phyloP scores from a whole-genome alignment of 2,888 invertebrate species.

The Sycophila texana region DNA sequence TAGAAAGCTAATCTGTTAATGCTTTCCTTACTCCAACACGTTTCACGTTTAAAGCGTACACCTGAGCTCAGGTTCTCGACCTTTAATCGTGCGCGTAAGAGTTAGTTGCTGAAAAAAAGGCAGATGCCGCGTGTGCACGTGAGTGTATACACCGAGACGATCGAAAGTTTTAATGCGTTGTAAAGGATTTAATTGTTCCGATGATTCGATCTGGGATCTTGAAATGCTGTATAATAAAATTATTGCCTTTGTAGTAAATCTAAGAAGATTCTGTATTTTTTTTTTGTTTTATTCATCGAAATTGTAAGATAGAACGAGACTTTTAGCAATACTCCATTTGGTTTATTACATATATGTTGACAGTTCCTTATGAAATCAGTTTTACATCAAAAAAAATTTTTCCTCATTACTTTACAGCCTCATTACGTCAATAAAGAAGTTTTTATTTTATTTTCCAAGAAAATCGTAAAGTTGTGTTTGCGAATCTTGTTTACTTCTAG shows the following conservation, averaged over 20 bases:
- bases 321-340: not conserved
- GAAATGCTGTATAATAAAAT: not conserved
- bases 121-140: no score
- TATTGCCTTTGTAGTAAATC: no score
- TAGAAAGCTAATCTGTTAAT: conserved; percentile 7
- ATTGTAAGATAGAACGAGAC: not conserved
- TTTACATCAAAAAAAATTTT: not conserved
- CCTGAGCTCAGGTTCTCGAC: not conserved
- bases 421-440: not conserved
- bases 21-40: no score
- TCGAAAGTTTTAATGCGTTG: no score
- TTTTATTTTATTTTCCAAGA: not conserved
- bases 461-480: not conserved
- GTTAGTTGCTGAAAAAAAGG: not conserved
- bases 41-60: conserved; percentile 6
- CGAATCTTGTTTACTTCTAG: conserved; percentile 5
- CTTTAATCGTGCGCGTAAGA: not conserved
- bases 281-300: no score
- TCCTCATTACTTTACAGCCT: not conserved
- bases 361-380: not conserved
- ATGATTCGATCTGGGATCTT: no score
- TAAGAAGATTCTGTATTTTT: no score
- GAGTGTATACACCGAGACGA: no score
- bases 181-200: no score
- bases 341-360: no score